phyloP scores from a whole-genome alignment of 2,888 invertebrate genomes.

The Drosophila koepferae region DNA sequence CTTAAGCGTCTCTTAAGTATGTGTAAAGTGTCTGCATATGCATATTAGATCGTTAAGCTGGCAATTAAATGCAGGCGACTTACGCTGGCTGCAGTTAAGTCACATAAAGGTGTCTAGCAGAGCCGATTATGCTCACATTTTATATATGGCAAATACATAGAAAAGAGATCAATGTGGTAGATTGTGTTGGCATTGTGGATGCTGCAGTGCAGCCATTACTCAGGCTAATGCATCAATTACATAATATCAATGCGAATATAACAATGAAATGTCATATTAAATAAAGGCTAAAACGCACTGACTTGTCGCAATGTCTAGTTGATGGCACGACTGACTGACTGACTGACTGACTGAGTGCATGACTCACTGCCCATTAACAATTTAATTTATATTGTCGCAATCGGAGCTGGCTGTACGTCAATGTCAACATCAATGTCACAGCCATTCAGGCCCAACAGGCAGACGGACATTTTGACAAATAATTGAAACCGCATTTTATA shows the following conservation, averaged over 20 bases:
- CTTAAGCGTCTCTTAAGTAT: neutral
- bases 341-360: conserved; percentile 20
- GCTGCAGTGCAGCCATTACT: conserved; percentile 63
- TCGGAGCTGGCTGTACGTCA: conserved; percentile 52
- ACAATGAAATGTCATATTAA: conserved; percentile 81
- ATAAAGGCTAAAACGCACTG: conserved; percentile 44
- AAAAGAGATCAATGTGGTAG: conserved; percentile 12
- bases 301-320: conserved; percentile 8
- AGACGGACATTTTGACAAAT: conserved; percentile 69
- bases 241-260: conserved; percentile 65
- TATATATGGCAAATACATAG: conserved; percentile 6
- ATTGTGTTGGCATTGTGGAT: conserved; percentile 24
- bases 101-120: conserved; percentile 14
- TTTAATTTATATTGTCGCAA: conserved; percentile 75
- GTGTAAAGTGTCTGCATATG: conserved; percentile 5
- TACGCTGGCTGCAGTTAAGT: conserved; percentile 4
- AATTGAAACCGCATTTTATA: conserved; percentile 73
- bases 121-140: conserved; percentile 4
- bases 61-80: conserved; percentile 14
- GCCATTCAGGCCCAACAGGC: conserved; percentile 23
- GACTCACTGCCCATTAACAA: conserved; percentile 73
- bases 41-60: conserved; percentile 15
- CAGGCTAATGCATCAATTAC: conserved; percentile 68
- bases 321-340: conserved; percentile 20
- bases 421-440: conserved; percentile 75